Evolutionary conservation across 2,888 invertebrate species (phyloP), one percentile per base, ranked within the genome.

Genomic region (Eudasyphora cyanicolor): DNA sequence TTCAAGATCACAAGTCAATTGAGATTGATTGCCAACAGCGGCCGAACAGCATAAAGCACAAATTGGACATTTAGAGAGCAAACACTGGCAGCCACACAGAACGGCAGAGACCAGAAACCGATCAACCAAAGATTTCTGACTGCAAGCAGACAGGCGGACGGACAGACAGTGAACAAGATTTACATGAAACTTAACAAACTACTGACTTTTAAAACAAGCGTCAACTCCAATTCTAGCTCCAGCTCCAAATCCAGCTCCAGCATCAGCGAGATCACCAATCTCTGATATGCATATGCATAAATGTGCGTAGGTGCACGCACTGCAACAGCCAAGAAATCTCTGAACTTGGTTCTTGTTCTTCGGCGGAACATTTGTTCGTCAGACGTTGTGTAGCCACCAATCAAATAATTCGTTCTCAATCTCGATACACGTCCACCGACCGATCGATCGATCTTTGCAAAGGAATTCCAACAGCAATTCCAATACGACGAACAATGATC

Each of bases 1-100:
- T 76, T 81, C 78, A 84, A 81, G 81, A 81, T 76, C 84, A 78
- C 84, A 76, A 81, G 60, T 84, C 81, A 84, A 84, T 84, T 84
- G 77, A 78, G 84, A 84, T 84, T 81, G 84, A 84, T 84, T 84
- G 73, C 81, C 76, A 73, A 79, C 78, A 78, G 76, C 75, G 10
- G 45, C 76, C 24, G 45, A 49, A 62, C 32, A 73, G n/a, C 38
- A 49, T 62, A 70, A 57, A 76, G 38, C 70, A 78, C 76, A 81
- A 76, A 84, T 81, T 78, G 76, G 76, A 84, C 81, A 73, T 78
- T 82, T 69, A 64, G 71, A 67, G 42, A 76, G 54, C 67, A 57
- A 69, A n/a, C n/a, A 24, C 24, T 35, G 49, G 10, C 27, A 49
- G 12, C 57, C 21, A 17, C 27, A n/a, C 29, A 69, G 12, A 60